phyloP scores from a whole-genome alignment of 2,888 invertebrate species.

The Eurytoma californica region DNA sequence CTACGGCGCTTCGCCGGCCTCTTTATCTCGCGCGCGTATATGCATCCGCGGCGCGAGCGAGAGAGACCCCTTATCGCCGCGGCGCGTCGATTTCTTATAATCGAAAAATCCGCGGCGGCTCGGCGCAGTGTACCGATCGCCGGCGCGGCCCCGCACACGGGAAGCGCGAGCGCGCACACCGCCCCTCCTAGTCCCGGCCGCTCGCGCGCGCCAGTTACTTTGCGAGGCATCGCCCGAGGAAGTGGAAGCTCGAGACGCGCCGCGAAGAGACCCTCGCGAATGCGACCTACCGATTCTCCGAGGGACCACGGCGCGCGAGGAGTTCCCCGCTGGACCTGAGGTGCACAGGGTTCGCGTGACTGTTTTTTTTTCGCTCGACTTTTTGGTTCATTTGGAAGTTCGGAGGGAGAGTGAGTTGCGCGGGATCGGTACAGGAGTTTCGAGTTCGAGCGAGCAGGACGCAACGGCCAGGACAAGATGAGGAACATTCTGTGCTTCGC shows the following conservation, averaged over 20 bases:
- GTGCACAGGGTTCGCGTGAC: neutral
- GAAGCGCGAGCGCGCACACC: neutral
- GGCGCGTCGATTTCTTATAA: constrained; percentile 24
- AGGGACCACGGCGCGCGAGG: neutral
- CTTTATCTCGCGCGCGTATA: neutral
- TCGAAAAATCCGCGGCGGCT: constrained; percentile 24
- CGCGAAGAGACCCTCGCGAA: neutral
- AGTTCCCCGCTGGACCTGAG: neutral
- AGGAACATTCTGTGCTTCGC: constrained; percentile 43
- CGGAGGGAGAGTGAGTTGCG: too few species aligned
- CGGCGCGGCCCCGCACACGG: neutral
- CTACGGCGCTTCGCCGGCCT: neutral
- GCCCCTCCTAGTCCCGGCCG: neutral
- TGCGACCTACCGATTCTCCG: neutral
- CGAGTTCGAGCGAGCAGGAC: neutral
- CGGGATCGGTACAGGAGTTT: neutral
- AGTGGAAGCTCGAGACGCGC: neutral
- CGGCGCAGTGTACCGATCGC: constrained; percentile 5
- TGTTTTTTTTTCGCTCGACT: neutral
- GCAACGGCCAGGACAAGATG: constrained; percentile 6
- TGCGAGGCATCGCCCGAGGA: too few species aligned
- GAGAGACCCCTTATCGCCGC: constrained; percentile 27
- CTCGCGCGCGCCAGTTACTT: neutral
- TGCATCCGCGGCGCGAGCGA: neutral
- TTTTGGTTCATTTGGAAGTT: neutral